phyloP scores from a whole-genome alignment of 2,888 invertebrate species.

The Drosophila rellima region DNA sequence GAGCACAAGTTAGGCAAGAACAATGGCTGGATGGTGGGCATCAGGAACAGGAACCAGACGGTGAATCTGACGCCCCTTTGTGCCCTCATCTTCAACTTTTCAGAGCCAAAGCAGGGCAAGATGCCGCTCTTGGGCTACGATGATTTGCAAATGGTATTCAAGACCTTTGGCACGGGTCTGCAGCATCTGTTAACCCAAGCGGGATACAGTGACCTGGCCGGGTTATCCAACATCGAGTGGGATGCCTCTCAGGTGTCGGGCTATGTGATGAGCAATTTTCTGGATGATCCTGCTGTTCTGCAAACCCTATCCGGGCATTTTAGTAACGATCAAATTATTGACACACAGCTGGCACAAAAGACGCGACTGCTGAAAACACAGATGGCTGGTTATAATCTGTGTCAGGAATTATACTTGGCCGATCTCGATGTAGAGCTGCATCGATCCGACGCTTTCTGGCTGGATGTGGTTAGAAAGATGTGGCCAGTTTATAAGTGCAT shows the following conservation, averaged over 20 bases:
- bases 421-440: conserved; percentile 94
- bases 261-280: conserved; percentile 93
- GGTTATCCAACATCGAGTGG: conserved; percentile 96
- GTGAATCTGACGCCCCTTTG: conserved; percentile 90
- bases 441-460: conserved; percentile 92
- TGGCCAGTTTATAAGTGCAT: conserved; percentile 94
- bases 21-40: conserved; percentile 92
- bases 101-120: conserved; percentile 87
- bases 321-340: conserved; percentile 90
- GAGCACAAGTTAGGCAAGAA: conserved; percentile 89
- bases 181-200: conserved; percentile 94
- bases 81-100: conserved; percentile 93
- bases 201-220: conserved; percentile 93
- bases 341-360: conserved; percentile 89
- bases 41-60: conserved; percentile 90
- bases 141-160: conserved; percentile 92
- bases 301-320: conserved; percentile 91
- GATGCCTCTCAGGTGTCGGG: conserved; percentile 95
- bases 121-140: conserved; percentile 91
- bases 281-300: conserved; percentile 89
- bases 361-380: conserved; percentile 89
- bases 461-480: conserved; percentile 90
- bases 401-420: conserved; percentile 92
- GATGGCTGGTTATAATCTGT: conserved; percentile 92
- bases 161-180: conserved; percentile 94